These are phyloP conservation scores for Tylochromis polylepis DNA, from an alignment of 2,113 vertebrate genomes.

Conservation along the genomic window DNA sequence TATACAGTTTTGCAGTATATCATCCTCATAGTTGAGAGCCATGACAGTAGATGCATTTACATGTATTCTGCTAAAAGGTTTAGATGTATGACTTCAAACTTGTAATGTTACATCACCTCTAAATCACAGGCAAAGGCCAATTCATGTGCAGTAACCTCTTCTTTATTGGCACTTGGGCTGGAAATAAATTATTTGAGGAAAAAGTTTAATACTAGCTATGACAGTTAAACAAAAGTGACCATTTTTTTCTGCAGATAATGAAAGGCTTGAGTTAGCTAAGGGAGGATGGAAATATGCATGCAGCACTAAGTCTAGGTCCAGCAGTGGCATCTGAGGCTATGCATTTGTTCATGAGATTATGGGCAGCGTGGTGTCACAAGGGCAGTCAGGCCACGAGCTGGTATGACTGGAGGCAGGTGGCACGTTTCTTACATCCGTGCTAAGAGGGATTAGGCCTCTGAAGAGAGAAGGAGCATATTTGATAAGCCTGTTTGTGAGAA, in stretches of 20 bases:
- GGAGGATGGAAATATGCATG: neutral
- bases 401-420: constrained; percentile 52
- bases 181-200: neutral
- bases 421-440: constrained; percentile 44
- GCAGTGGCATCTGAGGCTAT: constrained; percentile 11
- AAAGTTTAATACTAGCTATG: neutral
- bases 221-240: neutral
- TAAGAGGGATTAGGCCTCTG: constrained; percentile 60
- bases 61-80: neutral
- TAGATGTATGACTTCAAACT: neutral
- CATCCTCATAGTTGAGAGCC: neutral
- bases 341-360: constrained; percentile 53
- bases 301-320: neutral
- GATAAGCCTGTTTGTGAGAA: constrained; percentile 35
- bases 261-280: neutral
- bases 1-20: neutral
- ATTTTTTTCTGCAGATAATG: neutral
- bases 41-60: neutral
- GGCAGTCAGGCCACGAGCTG: constrained; percentile 31
- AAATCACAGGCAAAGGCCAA: neutral
- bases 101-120: neutral
- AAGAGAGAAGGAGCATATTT: constrained; percentile 40
- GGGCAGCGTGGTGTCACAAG: constrained; percentile 47
- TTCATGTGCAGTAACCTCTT: neutral
- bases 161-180: neutral